Conservation (phyloP, 2,113 vertebrate genomes). For the Centrocercus urophasianus region DNA sequence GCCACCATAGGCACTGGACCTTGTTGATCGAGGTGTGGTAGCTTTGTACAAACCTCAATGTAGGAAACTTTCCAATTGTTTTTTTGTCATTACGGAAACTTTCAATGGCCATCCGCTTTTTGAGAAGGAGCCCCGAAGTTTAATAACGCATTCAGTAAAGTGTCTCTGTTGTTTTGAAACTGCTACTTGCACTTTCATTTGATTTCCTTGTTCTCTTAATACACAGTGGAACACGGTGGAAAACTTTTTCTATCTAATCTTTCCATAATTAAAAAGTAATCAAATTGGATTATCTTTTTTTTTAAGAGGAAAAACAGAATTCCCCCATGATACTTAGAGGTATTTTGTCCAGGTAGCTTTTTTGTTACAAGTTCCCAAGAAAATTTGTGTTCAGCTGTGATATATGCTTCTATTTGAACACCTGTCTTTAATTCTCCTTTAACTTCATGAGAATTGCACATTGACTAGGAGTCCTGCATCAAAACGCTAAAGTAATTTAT, state of each 20-base stretch:
- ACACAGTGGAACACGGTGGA: not conserved
- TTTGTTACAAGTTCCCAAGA: not conserved
- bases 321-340: not conserved
- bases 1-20: not conserved
- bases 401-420: not conserved
- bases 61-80: not conserved
- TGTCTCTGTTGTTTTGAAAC: not conserved
- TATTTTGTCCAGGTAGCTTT: not conserved
- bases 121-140: not conserved
- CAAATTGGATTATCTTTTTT: not conserved
- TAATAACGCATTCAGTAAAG: not conserved
- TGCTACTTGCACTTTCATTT: not conserved
- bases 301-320: not conserved
- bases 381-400: not conserved
- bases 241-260: not conserved
- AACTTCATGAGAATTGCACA: not conserved
- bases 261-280: conserved; percentile 11
- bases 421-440: not conserved
- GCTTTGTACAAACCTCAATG: not conserved
- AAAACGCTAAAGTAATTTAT: not conserved
- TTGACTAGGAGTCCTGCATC: not conserved
- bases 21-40: not conserved
- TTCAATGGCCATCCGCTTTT: not conserved
- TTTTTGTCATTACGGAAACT: not conserved
- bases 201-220: not conserved